Evolutionary conservation across 2,113 vertebrate genomes (phyloP), one percentile per base, ranked within the genome.

Genomic region (Condylura cristata): DNA sequence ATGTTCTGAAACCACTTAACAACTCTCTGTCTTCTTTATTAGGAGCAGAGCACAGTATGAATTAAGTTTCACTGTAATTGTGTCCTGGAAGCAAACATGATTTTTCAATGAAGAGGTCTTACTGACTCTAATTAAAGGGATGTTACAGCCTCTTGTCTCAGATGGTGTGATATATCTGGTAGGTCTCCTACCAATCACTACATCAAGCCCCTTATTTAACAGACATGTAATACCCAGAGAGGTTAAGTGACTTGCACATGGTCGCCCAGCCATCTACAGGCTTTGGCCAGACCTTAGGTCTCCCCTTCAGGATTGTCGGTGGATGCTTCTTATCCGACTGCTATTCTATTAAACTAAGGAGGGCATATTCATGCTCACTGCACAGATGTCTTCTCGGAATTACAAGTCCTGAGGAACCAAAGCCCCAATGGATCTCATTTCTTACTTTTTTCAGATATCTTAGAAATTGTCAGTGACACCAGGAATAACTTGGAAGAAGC

Each of bases 21-120:
- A 72, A 63, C 51, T 72, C 12, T 82, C 75, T 58, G 75, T 76
- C 86, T 58, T 44, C 53, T 89, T 86, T 86, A 89, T 72, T 70
- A 91, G 93, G 75, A 91, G 70, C 79, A 72, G 44, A 70, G n/a
- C 61, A n/a, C 32, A 20, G 76, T 46, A 51, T 37, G 51, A 97
- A 91, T 91, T 87, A 53, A 13, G 89, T 63, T 95, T 93, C 86
- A 12, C 58, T 91, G 48, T 94, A 87, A 66, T 91, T 87, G 72
- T 74, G 84, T 90, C 89, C 87, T 63, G 72, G 93, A 89, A 95
- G 79, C 71, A 95, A 94, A 89, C 41, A 56, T 32, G 74, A 58
- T 93, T 93, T 93, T 92, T 78, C 91, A 70, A 22, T 41, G 93
- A 91, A 78, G 75, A 80, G 41, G 66, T 84, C 95, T 91, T 60